Base-by-base conservation (phyloP, 2,797 vertebrate species). In the Sebastes hubbsi region DNA sequence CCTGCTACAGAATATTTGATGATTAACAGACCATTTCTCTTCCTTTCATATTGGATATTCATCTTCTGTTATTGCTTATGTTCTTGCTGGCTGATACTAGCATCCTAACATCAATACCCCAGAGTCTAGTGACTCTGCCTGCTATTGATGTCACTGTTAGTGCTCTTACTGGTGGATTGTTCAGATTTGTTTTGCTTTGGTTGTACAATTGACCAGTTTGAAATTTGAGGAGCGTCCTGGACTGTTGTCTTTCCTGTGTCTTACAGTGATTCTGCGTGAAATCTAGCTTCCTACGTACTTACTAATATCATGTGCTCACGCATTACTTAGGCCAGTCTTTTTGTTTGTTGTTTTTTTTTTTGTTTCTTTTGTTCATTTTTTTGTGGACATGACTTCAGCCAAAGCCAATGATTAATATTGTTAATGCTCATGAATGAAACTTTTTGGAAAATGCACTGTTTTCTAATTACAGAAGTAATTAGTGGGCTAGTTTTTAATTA, bases 401-500 rank as follows among this genome's bases (percentile, higher is more conserved):
- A 65, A 88, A 75, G 55, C 61, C 59, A 63, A 38, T 78, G 67
- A 90, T 83, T 86, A 85, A 81, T 82, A 32, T 34, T 63, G 62
- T 72, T 80, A 77, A 86, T 86, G 87, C 80, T 80, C 82, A 75
- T 87, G 78, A 84, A 80, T 78, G 68, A 82, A 73, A 42, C 5
- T 63, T 86, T 79, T 86, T 79, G 18, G 29, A 78, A 90, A 90
- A 80, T 74, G 75, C 85, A 83, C 56, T 85, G 80, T 87, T 93
- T 93, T 90, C 76, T 91, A 92, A 94, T 94, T 92, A 93, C 74
- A 24, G 55, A 78, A 59, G 77, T 89, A 94, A 94, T 93, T 93
- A 90, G 72, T n/a, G 42, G 75, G 61, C 30, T 83, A 78, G 86
- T 82, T 92, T 92, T 89, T 93, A 91, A 95, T 94, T 93, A 93